Evolutionary conservation across 2,113 vertebrate species (phyloP).

Genomic region (Leptocoma aspasia): DNA sequence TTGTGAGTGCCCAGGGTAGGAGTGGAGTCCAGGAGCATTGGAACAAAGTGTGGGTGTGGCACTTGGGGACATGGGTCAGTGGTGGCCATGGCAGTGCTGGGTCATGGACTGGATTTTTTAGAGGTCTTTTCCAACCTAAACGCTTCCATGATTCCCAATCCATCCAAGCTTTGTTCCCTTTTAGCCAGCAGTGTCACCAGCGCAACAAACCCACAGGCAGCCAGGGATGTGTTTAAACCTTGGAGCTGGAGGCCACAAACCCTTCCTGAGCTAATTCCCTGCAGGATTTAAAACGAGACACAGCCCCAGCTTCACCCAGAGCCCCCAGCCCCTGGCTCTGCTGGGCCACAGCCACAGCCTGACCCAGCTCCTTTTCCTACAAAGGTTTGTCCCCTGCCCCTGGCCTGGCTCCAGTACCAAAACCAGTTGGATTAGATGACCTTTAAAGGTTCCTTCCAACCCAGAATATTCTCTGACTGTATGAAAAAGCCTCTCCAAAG

Average conservation of each 20-base stretch:
- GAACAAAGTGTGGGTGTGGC: neutral
- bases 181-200: neutral
- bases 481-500: neutral
- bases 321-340: neutral
- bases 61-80: neutral
- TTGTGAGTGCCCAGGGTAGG: neutral
- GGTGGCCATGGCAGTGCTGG: neutral
- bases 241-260: accelerated
- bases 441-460: neutral
- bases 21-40: accelerated
- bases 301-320: neutral
- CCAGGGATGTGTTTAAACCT: neutral
- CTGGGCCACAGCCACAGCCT: neutral
- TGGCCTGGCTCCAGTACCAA: neutral
- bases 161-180: neutral
- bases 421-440: accelerated
- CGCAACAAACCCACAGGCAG: accelerated
- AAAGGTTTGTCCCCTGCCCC: accelerated
- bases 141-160: neutral
- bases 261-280: accelerated
- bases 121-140: neutral
- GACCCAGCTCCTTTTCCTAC: neutral
- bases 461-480: neutral
- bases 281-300: accelerated
- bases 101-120: no score